Percentiles rank a stretch among this genome's conserved stretches.
Evolutionary conservation across 92 coral and sea anemone species (phyloP).

Genomic region (Anthopleura xanthogrammica): DNA sequence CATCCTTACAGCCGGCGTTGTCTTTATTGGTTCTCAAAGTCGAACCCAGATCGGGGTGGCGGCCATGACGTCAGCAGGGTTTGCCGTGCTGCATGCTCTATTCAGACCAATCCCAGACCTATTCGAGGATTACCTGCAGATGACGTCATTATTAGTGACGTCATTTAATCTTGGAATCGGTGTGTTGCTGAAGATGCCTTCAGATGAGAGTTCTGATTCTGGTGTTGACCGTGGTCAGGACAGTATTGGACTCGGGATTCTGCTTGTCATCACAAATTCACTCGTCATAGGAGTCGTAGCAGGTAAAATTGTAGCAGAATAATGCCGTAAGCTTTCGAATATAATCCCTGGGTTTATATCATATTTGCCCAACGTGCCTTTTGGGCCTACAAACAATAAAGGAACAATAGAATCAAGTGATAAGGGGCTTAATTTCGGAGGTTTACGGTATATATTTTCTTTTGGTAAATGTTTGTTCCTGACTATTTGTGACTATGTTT

Average conservation of each 20-base stretch:
- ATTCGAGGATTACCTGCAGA: conserved; percentile 29
- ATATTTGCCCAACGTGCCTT: no score
- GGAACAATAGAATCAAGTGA: no score
- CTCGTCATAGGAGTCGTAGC: conserved; percentile 19
- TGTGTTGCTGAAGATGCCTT: conserved; percentile 29
- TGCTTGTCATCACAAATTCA: conserved; percentile 20
- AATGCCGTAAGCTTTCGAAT: no score
- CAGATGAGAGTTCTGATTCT: conserved; percentile 14
- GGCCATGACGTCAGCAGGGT: conserved; percentile 30
- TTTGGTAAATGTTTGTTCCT: no score
- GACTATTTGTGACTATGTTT: no score
- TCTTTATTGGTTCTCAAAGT: conserved; percentile 36
- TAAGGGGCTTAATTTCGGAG: no score
- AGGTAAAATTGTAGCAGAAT: not conserved
- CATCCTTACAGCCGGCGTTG: conserved; percentile 34
- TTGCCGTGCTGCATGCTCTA: conserved; percentile 28
- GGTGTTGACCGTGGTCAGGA: conserved; percentile 5
- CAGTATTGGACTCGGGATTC: conserved; percentile 15
- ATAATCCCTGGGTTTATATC: no score
- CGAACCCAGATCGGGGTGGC: conserved; percentile 47
- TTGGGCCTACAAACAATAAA: no score
- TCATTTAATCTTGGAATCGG: conserved; percentile 33
- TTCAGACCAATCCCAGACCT: conserved; percentile 26
- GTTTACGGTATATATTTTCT: no score
- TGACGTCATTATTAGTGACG: conserved; percentile 31